Conservation (phyloP, 2,888 invertebrate genomes). For the Imbricaverruca yamaguchii region DNA sequence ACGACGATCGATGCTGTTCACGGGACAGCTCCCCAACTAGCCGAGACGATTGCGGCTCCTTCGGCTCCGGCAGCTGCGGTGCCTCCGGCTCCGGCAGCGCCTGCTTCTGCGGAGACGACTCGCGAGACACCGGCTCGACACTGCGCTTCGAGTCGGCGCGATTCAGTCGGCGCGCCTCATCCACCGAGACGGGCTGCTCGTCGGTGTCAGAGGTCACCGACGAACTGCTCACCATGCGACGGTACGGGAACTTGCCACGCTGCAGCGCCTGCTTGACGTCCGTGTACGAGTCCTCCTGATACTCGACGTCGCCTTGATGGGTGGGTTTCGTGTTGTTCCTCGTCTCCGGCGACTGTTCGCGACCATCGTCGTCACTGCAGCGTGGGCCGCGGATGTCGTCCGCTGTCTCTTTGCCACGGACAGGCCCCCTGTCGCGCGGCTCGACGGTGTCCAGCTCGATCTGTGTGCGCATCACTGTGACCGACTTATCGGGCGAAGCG, state of each 20-base stretch:
- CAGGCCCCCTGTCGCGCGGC: too few species aligned
- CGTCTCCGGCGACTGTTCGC: too few species aligned
- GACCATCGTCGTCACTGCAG: too few species aligned
- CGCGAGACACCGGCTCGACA: neutral
- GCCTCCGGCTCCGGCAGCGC: neutral
- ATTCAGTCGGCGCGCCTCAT: neutral
- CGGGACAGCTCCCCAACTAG: neutral
- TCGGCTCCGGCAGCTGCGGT: neutral
- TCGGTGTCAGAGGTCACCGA: neutral
- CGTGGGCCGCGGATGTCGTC: too few species aligned
- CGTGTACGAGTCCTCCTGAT: constrained; percentile 6
- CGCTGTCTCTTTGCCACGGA: too few species aligned
- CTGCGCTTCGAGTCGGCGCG: neutral
- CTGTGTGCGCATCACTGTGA: constrained; percentile 1
- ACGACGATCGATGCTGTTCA: neutral
- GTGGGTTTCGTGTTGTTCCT: too few species aligned
- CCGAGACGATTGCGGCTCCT: neutral
- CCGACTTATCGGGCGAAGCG: neutral
- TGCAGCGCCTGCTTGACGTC: constrained; percentile 10
- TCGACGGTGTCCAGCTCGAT: neutral
- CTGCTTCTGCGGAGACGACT: neutral
- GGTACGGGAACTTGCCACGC: neutral
- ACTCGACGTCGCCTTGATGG: neutral
- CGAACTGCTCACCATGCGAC: neutral
- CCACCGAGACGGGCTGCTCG: neutral